These are phyloP conservation scores for Cryptops parisi DNA, from an alignment of 2,888 invertebrate species.

Conservation along the genomic window DNA sequence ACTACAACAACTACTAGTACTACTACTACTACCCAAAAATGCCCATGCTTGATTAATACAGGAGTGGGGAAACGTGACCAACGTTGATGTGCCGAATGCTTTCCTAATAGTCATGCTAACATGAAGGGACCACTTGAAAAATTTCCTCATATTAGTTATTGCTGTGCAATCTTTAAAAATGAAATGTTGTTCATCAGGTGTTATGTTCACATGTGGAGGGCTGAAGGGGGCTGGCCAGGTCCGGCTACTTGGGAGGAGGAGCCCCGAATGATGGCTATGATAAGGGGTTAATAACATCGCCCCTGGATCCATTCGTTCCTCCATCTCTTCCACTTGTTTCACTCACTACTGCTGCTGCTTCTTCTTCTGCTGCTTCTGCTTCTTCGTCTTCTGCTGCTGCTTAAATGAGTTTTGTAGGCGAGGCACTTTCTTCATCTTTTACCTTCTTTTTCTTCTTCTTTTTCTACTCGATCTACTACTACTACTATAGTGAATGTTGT, in stretches of 20 bases:
- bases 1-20: too few relatives aligned
- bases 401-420: too few relatives aligned
- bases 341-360: not conserved
- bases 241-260: slow-evolving; percentile 8
- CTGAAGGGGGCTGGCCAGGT: not conserved
- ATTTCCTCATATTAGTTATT: not conserved
- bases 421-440: not conserved
- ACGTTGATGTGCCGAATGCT: too few relatives aligned
- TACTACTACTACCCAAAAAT: too few relatives aligned
- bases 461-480: not conserved
- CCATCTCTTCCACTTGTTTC: not conserved
- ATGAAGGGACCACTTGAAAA: not conserved
- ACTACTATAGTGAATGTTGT: not conserved
- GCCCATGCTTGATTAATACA: too few relatives aligned
- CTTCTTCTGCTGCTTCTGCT: too few relatives aligned
- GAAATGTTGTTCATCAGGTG: not conserved
- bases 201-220: not conserved
- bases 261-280: not conserved
- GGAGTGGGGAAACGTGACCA: too few relatives aligned
- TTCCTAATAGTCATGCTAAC: not conserved
- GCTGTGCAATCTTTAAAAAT: not conserved
- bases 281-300: slow-evolving; percentile 12
- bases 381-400: too few relatives aligned
- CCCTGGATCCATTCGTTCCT: not conserved
- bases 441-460: not conserved